Conservation (phyloP, 2,888 invertebrate species). For the Hydriomena furcata region DNA sequence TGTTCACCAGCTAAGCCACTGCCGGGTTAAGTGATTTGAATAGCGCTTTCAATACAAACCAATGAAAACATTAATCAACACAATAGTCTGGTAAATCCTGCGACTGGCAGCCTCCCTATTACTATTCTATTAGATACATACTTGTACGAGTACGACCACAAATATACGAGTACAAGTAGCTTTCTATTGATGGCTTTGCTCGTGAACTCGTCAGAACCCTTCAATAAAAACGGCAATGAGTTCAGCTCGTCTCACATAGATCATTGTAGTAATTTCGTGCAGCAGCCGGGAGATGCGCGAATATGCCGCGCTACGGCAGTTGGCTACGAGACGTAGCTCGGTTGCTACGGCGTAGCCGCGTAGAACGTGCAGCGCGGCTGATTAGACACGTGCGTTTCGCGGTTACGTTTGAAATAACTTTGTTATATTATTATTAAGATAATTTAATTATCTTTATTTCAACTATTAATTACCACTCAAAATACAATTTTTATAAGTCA, state of each 20-base stretch:
- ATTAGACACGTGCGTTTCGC: slow-evolving; percentile 51
- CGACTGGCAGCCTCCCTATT: slow-evolving; percentile 31
- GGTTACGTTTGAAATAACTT: slow-evolving; percentile 14
- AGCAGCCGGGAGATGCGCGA: slow-evolving; percentile 57
- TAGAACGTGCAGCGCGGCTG: slow-evolving; percentile 37
- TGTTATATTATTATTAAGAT: background rate
- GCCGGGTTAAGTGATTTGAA: slow-evolving; percentile 3
- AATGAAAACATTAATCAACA: slow-evolving; percentile 44
- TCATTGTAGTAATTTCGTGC: slow-evolving; percentile 30
- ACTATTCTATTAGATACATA: background rate
- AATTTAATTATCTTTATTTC: no score
- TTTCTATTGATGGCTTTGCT: slow-evolving; percentile 5
- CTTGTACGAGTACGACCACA: background rate
- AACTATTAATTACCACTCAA: no score
- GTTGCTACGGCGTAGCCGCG: slow-evolving; percentile 57
- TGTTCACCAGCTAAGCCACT: slow-evolving; percentile 1
- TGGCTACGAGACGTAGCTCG: slow-evolving; percentile 68
- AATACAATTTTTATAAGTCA: no score
- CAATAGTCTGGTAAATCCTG: slow-evolving; percentile 46
- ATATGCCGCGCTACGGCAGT: slow-evolving; percentile 69
- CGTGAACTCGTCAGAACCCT: background rate
- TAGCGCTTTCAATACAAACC: slow-evolving; percentile 25
- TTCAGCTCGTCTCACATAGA: slow-evolving; percentile 28
- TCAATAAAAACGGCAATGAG: slow-evolving; percentile 14
- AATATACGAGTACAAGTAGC: background rate